Base-by-base conservation (phyloP, 2,113 vertebrate species). In the Epinephelus fuscoguttatus region DNA sequence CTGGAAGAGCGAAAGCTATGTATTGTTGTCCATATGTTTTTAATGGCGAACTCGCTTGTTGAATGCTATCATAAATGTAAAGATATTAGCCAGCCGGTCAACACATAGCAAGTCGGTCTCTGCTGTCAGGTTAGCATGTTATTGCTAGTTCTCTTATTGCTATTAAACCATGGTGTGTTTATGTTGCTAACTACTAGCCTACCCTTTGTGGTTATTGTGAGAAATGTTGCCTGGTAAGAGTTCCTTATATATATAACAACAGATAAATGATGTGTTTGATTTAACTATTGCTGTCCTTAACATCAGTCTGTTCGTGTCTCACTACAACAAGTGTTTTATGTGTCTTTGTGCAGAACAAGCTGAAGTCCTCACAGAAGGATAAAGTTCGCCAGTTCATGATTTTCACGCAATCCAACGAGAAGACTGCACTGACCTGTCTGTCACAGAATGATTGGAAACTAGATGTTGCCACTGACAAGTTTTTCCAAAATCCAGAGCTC, bases 341-440 rank as follows among this genome's bases (percentile, higher is more conserved):
- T 77, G 42, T 84, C 14, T 93, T 83, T 93, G 59, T 68, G 80
- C 92, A 99, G 98, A 99, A 99, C 98, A 99, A 99, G 97, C 96
- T 99, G 97, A 99, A 99, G 96, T 99, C 98, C 92, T 99, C 98
- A 85, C 98, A 99, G 96, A 99, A 99, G 96, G 98, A 99, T 97
- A 99, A 99, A 97, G 97, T 99, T 96, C 98, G 98, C 88, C 98
- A 99, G 96, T 99, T 99, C 93, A 98, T 99, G 96, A 97, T 99
- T 95, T 99, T 99, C 96, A 99, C 98, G 9, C 98, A 99, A 67
- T 97, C 98, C 53, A 99, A 97, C 85, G 98, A 99, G 95, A 99
- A 98, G 95, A 99, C 97, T 74, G 98, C 98, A 47, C 96, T 99
- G 92, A 97, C 96, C 94, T 99, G 97, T 93, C 94, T 99, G 70